These are phyloP conservation scores for Escarpia spicata DNA, from an alignment of 2,888 invertebrate species.

Conservation along the genomic window DNA sequence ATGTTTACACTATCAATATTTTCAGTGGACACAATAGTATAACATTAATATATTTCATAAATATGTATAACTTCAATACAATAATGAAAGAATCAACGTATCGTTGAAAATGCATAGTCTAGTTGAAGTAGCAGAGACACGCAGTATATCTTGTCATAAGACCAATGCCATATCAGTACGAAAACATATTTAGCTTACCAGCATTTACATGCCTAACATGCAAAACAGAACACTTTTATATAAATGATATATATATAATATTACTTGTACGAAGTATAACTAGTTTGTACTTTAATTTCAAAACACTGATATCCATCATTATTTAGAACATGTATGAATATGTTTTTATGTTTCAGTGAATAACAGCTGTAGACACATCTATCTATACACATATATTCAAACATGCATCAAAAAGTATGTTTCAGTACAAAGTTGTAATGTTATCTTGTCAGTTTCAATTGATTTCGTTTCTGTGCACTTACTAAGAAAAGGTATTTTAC, in stretches of 20 bases:
- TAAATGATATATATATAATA: too few relatives aligned
- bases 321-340: neutral
- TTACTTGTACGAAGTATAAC: neutral
- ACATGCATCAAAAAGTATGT: too few relatives aligned
- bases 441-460: neutral
- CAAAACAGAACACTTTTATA: too few relatives aligned
- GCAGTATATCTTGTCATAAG: neutral
- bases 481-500: neutral
- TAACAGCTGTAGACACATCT: neutral
- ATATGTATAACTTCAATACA: too few relatives aligned
- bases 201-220: neutral
- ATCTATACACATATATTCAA: neutral
- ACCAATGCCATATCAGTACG: neutral
- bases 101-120: neutral
- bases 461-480: neutral
- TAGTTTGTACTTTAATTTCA: neutral
- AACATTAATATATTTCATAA: too few relatives aligned
- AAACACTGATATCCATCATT: neutral
- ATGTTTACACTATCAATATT: too few relatives aligned
- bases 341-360: neutral
- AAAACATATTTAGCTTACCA: neutral
- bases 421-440: neutral
- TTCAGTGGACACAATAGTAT: too few relatives aligned
- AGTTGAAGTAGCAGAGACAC: neutral
- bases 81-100: too few relatives aligned